Conservation (phyloP, 2,888 invertebrate genomes). For the Leptinotarsa peninsularis region DNA sequence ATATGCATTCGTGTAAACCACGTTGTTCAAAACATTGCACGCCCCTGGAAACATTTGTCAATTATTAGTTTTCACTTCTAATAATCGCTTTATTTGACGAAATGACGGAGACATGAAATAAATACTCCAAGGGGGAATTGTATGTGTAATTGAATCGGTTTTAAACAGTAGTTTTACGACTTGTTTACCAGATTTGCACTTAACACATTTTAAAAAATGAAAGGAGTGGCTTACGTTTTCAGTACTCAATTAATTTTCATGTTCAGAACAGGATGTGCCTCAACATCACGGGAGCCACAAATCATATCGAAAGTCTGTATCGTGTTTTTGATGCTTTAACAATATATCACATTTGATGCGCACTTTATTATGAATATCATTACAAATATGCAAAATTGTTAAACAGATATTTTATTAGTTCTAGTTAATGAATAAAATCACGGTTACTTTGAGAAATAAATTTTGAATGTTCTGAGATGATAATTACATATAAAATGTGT, state of each 20-base stretch:
- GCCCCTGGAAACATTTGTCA: background rate
- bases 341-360: background rate
- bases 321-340: background rate
- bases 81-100: background rate
- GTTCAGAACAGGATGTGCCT: slow-evolving; percentile 9
- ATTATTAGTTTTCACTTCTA: background rate
- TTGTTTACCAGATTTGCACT: slow-evolving; percentile 10
- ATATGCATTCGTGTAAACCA: background rate
- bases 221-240: slow-evolving; percentile 13
- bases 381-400: background rate
- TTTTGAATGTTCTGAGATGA: background rate
- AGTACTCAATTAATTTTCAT: slow-evolving; percentile 11
- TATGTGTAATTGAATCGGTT: background rate
- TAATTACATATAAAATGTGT: background rate
- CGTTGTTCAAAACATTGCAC: background rate
- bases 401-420: background rate
- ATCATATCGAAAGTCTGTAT: background rate
- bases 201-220: background rate
- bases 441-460: background rate
- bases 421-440: background rate
- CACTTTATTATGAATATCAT: background rate
- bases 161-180: slow-evolving; percentile 16
- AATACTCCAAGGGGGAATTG: background rate
- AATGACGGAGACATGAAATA: background rate
- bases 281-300: background rate